phyloP scores from a whole-genome alignment of 2,797 vertebrate genomes.

The Chelon auratus region DNA sequence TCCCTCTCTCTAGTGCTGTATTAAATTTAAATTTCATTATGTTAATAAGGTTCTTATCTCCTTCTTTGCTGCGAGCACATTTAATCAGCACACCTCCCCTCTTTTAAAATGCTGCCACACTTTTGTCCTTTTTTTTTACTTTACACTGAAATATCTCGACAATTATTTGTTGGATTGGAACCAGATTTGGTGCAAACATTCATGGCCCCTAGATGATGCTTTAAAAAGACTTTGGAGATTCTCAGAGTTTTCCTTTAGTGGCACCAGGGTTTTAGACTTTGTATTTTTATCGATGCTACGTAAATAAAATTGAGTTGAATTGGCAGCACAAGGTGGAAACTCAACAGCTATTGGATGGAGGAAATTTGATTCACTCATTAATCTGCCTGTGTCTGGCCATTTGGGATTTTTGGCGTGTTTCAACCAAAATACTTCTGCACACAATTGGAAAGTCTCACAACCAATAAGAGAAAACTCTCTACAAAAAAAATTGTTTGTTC shows the following conservation, averaged over 20 bases:
- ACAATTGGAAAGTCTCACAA: too few relatives aligned
- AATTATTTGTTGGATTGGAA: not conserved
- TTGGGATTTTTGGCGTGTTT: too few relatives aligned
- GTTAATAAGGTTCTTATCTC: slow-evolving; percentile 31
- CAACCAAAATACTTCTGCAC: too few relatives aligned
- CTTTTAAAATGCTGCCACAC: slow-evolving; percentile 6
- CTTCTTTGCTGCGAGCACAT: slow-evolving; percentile 9
- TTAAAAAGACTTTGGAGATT: not conserved
- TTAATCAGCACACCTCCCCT: slow-evolving; percentile 22
- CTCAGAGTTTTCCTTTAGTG: not conserved
- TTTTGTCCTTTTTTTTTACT: too few relatives aligned
- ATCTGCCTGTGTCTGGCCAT: too few relatives aligned
- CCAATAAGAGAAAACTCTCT: too few relatives aligned
- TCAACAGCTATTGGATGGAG: not conserved
- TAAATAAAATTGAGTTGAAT: too few relatives aligned
- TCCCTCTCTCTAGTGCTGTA: not conserved
- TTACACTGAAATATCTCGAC: not conserved
- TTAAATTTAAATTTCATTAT: slow-evolving; percentile 46
- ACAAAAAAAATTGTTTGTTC: too few relatives aligned
- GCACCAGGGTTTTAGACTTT: not conserved
- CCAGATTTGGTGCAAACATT: not conserved
- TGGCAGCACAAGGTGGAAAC: not conserved
- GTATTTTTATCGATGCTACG: too few relatives aligned
- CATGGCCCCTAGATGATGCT: not conserved
- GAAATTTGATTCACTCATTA: too few relatives aligned